Base-by-base conservation (phyloP, 92 coral and sea anemone genomes). In the Virgularia gustaviana region DNA sequence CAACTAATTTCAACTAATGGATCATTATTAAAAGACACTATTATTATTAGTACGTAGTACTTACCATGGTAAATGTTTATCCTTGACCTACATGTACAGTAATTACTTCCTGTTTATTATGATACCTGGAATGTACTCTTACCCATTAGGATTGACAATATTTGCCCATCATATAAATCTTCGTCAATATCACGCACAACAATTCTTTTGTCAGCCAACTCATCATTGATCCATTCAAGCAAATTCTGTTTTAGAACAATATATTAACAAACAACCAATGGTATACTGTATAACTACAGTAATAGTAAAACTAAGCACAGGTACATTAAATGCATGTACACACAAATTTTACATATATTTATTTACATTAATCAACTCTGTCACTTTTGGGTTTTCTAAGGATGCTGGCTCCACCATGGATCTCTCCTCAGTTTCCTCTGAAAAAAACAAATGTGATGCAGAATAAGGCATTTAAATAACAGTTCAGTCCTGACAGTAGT, bases 151-250 rank as follows among this genome's bases (percentile, higher is more conserved):
- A 90, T 84, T 2, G 97, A 87, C 73, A 91, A 81, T 25, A 91
- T 91, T 44, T 90, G 92, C n/a, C 97, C 97, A 84, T 91, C 97
- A 63, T 91, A 91, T 47, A 91, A 85, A 78, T 91, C 97, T 53
- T 91, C 97, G 24, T 85, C 87, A 4, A 91, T 63, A 58, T 91
- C 81, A 65, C 97, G 83, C 13, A 91, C 96, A 68, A 89, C 95
- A 45, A 91, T 91, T 80, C 97, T 80, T 38, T 83, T 79, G 39
- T 89, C 92, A 44, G 97, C 89, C 20, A 91, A 77, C 58, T 86
- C 97, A 43, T 89, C 91, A 79, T 91, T 91, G n/a, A 91, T 81
- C 97, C 97, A 91, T 10, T 89, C 97, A 24, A 91, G 80, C 30
- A 91, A 72, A 55, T 89, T 90, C 97, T 91, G 35, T 2, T n/a